Conservation (phyloP, 2,797 vertebrate genomes). For the Podarcis siculus region DNA sequence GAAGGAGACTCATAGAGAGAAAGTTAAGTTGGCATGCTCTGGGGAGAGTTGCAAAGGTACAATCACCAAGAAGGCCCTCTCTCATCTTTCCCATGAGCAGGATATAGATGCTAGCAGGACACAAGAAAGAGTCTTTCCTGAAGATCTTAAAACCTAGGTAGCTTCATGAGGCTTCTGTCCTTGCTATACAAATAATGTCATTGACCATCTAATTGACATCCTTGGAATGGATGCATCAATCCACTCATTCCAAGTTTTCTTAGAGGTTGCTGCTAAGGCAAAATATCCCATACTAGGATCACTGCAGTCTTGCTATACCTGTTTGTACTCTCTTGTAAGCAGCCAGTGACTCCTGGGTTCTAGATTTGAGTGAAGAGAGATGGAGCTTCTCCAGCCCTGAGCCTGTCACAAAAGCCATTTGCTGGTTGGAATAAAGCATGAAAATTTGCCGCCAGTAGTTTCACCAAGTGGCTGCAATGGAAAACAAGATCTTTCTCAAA, state of each 20-base stretch:
- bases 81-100: neutral
- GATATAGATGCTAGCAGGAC: neutral
- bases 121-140: too few species aligned
- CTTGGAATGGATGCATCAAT: neutral
- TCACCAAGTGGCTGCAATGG: neutral
- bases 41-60: neutral
- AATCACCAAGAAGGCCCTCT: neutral
- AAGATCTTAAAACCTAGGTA: too few species aligned
- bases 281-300: neutral
- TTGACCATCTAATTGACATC: neutral
- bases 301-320: neutral
- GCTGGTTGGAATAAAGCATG: neutral
- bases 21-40: neutral
- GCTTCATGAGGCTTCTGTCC: neutral
- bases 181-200: neutral
- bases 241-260: neutral
- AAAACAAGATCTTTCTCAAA: fast-evolving
- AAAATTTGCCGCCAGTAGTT: neutral
- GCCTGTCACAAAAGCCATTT: neutral
- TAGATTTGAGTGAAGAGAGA: neutral
- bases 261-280: neutral
- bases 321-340: neutral
- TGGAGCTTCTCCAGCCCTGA: neutral
- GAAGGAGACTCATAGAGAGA: neutral
- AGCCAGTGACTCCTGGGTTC: neutral